Conservation (phyloP, 1,140 invertebrate genomes). For the Trichonephila inaurata region DNA sequence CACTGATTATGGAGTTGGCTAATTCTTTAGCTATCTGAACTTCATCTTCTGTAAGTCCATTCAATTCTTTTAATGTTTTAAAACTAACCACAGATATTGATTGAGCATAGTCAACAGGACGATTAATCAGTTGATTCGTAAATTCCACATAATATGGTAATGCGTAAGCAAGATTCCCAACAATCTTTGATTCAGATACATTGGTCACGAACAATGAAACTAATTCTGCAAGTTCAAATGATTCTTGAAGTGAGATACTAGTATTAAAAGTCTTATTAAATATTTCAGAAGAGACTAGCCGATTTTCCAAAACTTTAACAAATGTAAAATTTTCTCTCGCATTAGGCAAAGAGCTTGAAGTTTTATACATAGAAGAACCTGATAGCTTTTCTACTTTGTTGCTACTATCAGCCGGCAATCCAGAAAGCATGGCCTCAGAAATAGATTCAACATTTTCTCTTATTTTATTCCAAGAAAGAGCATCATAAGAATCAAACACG, state of each 20-base stretch:
- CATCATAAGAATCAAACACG: constrained; percentile 16
- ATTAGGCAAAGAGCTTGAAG: neutral
- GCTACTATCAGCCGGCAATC: constrained; percentile 19
- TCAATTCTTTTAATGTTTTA: neutral
- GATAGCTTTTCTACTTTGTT: neutral
- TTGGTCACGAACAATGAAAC: neutral
- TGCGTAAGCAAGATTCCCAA: constrained; percentile 39
- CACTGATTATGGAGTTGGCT: neutral
- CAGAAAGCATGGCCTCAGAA: constrained; percentile 39
- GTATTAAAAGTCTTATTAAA: constrained; percentile 51
- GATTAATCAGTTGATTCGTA: neutral
- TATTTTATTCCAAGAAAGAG: constrained; percentile 28
- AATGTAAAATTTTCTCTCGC: neutral
- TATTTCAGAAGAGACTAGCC: neutral
- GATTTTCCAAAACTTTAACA: neutral
- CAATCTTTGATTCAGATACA: neutral
- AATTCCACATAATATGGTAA: constrained; percentile 41
- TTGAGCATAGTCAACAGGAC: neutral
- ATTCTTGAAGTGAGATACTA: neutral
- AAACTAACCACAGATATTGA: neutral
- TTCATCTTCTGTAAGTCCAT: neutral
- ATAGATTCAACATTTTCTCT: neutral
- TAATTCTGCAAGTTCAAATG: constrained; percentile 35
- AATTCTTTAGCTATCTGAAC: neutral
- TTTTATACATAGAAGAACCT: neutral